Evolutionary conservation across 2,113 vertebrate genomes (phyloP), one percentile per base, ranked within the genome.

Genomic region (Psophia crepitans): DNA sequence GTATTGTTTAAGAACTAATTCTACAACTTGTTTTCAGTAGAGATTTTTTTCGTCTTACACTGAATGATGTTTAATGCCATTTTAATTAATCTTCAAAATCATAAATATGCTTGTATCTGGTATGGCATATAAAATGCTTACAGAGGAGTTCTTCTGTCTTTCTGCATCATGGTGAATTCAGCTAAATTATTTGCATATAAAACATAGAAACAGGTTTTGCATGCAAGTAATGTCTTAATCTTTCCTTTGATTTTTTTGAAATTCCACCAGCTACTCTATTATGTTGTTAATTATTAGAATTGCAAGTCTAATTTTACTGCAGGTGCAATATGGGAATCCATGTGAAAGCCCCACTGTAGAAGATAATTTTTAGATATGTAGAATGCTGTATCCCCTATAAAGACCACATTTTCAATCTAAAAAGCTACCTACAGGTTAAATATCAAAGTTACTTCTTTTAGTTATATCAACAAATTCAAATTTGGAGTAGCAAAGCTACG

Each of bases 321-420:
- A 63, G 14, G 3, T n/a, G 23, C 7, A 51, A 12, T 21, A 69
- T 41, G 58, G 14, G 28, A 75, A 44, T 44, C 14, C 32, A 24
- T 49, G 49, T 44, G 0, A 49, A 71, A 77, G 24, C 32, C 6
- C 26, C 8, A 68, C 6, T 32, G 22, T 33, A 33, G 0, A 0
- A 64, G 9, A 35, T 37, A 54, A 4, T 75, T 70, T 44, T 49
- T 32, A 22, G 21, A 9, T 51, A 44, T 2, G 6, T 39, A 79
- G 17, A 65, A 54, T 6, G 39, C 3, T 46, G 10, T 43, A 37
- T 56, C 9, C 14, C 4, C 1, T 32, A 13, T 9, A 4, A 69
- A 75, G 46, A 65, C 3, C 1, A 2, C 11, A 9, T 4, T 56
- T 73, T 54, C 56, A 22, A 26, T 48, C 21, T 58, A 48, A 83